Base-by-base conservation (phyloP, 2,888 invertebrate genomes). In the Agelastica alni region DNA sequence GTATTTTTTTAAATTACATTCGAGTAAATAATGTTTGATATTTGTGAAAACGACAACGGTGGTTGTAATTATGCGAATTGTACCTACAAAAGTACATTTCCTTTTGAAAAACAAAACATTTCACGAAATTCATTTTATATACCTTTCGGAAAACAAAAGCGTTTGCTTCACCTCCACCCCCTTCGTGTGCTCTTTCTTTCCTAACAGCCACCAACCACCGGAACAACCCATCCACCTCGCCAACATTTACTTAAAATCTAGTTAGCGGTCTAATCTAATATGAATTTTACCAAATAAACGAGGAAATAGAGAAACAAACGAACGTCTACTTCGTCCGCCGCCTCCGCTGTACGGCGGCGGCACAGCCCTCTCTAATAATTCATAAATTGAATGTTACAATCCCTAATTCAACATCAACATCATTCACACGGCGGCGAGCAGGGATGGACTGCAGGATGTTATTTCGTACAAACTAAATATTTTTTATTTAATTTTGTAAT, bases 301-400 rank as follows among this genome's bases (percentile, higher is more conserved):
- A 65, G 60, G 58, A 60, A 60, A 60, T 61, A 61, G 59, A 61
- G 61, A 61, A 61, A 61, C 61, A 61, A 61, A 61, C 57, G 61
- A 60, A 60, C 60, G 60, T 58, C 60, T 60, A 58, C 56, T 56
- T 54, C 53, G 37, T 39, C 37, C 37, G 37, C 37, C 37, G 37
- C 37, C 37, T 39, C 37, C 37, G 37, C 12, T 12, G 12, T 39
- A 39, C 37, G 37, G 37, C 56, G 53, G 54, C 47, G 55, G 62
- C 55, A 49, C 61, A 61, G 64, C 68, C 67, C 67, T 65, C 62
- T 68, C 68, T 72, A 76, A 76, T 76, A 75, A 76, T 76, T 76
- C 75, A 76, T 76, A 76, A 76, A 76, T 76, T 75, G 76, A 76
- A 75, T 73, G 75, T 75, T 76, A 73, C 75, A 75, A 76, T 75